Evolutionary conservation across 1,140 invertebrate species (phyloP).

Genomic region (Plodia interpunctella): DNA sequence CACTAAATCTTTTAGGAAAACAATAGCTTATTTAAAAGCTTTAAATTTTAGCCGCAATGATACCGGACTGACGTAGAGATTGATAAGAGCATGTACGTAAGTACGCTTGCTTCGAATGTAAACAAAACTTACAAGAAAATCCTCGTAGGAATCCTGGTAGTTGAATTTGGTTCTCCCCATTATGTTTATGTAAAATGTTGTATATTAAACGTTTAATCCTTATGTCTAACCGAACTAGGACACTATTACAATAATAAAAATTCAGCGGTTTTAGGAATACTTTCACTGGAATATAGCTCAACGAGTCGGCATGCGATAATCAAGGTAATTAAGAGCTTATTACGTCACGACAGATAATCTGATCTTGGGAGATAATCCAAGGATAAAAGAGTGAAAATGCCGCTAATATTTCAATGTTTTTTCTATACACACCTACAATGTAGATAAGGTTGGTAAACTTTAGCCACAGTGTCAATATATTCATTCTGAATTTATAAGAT

Average conservation of each 20-base stretch:
- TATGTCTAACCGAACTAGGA: no score
- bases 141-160: no score
- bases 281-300: conserved; percentile 3
- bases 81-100: no score
- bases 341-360: conserved; percentile 42
- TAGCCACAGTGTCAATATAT: not conserved
- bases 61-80: no score
- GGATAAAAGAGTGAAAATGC: conserved; percentile 25
- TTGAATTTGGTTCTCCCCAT: no score
- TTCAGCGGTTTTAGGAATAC: not conserved
- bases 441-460: not conserved
- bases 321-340: conserved; percentile 49
- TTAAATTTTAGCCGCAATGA: no score
- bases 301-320: conserved; percentile 18
- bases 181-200: no score
- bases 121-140: no score
- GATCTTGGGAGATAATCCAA: conserved; percentile 36
- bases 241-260: not conserved
- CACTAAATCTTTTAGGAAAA: no score
- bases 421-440: not conserved
- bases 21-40: no score
- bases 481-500: no score
- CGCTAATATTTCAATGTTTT: not conserved
- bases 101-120: not conserved
- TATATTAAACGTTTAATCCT: no score